phyloP scores from a whole-genome alignment of 2,888 invertebrate species.

The Odontocerum albicorne region DNA sequence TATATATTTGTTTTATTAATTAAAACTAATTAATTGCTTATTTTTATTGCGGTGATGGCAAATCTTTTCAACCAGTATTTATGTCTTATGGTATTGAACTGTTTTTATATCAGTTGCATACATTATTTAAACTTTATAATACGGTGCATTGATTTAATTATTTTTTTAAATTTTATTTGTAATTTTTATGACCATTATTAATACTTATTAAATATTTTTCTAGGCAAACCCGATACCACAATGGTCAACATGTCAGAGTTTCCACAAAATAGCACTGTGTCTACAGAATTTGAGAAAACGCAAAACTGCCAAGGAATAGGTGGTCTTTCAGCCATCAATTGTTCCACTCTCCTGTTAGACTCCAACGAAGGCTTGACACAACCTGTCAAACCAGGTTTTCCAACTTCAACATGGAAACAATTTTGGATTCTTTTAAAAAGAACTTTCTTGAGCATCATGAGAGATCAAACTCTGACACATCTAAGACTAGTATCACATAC shows the following conservation, averaged over 20 bases:
- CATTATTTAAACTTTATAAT: too few species aligned
- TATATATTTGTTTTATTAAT: too few species aligned
- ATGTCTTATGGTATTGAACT: too few species aligned
- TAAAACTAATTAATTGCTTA: too few species aligned
- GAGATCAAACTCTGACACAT: constrained; percentile 87
- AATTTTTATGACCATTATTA: too few species aligned
- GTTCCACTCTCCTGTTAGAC: constrained; percentile 70
- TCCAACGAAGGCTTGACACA: constrained; percentile 73
- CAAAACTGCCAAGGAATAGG: constrained; percentile 43
- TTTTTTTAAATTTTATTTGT: too few species aligned
- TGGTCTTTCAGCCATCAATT: constrained; percentile 60
- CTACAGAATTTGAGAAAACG: constrained; percentile 39
- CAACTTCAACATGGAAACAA: constrained; percentile 80
- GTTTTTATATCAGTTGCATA: too few species aligned
- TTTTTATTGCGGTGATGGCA: too few species aligned
- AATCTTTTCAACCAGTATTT: too few species aligned
- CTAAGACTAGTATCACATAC: constrained; percentile 86
- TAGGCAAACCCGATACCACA: constrained; percentile 57
- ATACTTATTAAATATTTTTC: constrained; percentile 41
- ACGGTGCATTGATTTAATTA: too few species aligned
- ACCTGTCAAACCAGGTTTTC: constrained; percentile 71
- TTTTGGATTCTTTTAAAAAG: constrained; percentile 87
- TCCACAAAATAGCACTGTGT: constrained; percentile 37
- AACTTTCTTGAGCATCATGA: constrained; percentile 77
- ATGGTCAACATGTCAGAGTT: constrained; percentile 53